A percentile compares a stretch with the other conserved stretches of the same genome.
These are phyloP conservation scores for Gymnosoma rotundatum DNA, from an alignment of 2,888 invertebrate genomes.

Conservation along the genomic window DNA sequence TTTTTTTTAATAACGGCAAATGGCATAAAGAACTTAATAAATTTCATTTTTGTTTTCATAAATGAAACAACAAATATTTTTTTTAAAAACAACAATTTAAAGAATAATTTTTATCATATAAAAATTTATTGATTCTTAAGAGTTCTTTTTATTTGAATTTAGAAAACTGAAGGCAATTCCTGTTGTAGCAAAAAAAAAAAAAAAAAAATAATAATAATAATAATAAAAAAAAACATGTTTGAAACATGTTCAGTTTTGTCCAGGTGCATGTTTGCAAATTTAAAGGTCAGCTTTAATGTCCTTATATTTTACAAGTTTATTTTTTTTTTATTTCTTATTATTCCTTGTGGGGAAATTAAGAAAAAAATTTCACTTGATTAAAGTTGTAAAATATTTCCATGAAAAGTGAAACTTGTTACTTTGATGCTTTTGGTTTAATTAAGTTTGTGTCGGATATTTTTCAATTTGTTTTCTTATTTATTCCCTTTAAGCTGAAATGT, in stretches of 20 bases:
- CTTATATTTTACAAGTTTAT: not conserved
- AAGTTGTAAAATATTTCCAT: not conserved
- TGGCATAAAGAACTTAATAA: constrained; percentile 30
- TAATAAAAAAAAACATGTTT: not conserved
- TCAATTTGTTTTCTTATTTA: not conserved
- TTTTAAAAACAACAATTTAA: not conserved
- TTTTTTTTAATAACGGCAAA: not conserved
- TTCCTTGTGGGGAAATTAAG: not conserved
- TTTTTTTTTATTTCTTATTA: not conserved
- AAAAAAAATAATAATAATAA: no score
- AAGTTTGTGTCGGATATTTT: no score
- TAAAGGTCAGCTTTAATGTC: not conserved
- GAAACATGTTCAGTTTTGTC: not conserved
- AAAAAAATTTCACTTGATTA: constrained; percentile 19
- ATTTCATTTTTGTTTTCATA: not conserved
- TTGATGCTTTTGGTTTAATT: no score
- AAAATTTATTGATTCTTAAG: not conserved
- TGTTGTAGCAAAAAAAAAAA: not conserved
- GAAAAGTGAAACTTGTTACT: not conserved
- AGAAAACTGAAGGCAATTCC: no score
- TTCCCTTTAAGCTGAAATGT: not conserved
- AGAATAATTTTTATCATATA: not conserved
- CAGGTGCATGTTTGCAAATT: constrained; percentile 2
- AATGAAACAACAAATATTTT: not conserved
- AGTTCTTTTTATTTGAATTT: not conserved